Percentiles rank a stretch among this genome's conserved stretches.
Evolutionary conservation across 2,888 invertebrate genomes (phyloP).

Genomic region (Leptinotarsa haldemani): DNA sequence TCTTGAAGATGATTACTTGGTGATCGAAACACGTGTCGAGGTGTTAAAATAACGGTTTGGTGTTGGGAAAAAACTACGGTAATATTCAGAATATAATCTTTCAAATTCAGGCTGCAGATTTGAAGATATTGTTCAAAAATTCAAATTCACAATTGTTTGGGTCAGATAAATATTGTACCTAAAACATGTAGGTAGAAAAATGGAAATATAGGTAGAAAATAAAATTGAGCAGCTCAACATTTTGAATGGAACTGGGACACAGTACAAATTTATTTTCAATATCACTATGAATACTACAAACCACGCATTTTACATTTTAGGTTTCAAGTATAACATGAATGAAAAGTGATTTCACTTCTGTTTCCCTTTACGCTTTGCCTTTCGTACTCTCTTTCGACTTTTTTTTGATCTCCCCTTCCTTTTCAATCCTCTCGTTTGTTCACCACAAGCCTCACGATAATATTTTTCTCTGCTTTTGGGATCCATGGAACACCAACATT

Average conservation of each 20-base stretch:
- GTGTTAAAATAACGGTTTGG: no score
- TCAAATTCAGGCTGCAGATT: no score
- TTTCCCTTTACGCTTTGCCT: neutral
- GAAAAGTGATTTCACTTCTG: neutral
- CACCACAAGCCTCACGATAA: conserved; percentile 43
- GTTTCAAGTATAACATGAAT: neutral
- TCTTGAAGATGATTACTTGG: no score
- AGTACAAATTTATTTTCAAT: neutral
- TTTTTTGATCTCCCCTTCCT: conserved; percentile 22
- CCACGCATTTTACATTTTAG: neutral
- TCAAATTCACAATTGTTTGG: no score
- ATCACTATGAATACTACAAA: neutral
- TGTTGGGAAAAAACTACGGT: no score
- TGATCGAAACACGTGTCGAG: no score
- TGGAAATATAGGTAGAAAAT: neutral
- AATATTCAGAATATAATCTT: neutral
- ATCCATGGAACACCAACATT: conserved; percentile 51
- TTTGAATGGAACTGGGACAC: neutral
- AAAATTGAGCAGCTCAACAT: neutral
- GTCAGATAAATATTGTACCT: no score
- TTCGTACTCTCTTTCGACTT: neutral
- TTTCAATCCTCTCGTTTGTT: conserved; percentile 27
- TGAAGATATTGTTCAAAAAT: no score
- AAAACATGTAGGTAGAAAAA: neutral
- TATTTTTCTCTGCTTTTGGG: conserved; percentile 33